Evolutionary conservation across 2,797 vertebrate species (phyloP).

Genomic region (Amniataba percoides): DNA sequence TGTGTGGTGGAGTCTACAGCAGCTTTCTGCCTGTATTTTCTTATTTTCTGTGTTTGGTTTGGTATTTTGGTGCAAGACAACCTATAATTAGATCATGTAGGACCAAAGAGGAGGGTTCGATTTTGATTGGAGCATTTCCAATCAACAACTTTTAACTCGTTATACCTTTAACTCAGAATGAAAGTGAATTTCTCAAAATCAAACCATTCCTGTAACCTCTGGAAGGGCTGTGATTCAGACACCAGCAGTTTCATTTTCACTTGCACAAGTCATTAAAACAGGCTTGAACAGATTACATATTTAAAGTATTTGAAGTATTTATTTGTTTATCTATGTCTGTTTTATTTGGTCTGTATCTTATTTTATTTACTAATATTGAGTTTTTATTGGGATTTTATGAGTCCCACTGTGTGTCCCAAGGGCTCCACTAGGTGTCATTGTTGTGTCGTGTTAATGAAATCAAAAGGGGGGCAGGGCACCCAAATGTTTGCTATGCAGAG

Average conservation of each 20-base stretch:
- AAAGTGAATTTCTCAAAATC: neutral
- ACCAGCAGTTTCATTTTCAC: neutral
- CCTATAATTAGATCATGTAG: no score
- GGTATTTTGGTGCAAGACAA: no score
- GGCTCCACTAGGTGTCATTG: slow-evolving; percentile 72
- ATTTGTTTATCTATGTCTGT: neutral
- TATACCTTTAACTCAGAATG: neutral
- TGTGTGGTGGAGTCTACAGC: neutral
- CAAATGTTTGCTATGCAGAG: slow-evolving; percentile 43
- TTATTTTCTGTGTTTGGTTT: no score
- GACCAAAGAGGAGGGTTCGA: no score
- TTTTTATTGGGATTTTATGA: neutral
- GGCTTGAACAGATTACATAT: neutral
- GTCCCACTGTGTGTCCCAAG: neutral
- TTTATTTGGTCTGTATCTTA: neutral
- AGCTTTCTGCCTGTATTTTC: no score
- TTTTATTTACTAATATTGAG: neutral
- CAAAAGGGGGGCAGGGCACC: neutral
- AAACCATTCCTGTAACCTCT: neutral
- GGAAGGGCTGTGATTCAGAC: neutral
- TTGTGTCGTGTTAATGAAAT: slow-evolving; percentile 38
- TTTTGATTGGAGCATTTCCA: no score
- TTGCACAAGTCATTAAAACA: neutral
- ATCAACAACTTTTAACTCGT: no score
- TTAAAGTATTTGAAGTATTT: neutral